Conservation (phyloP, 2,888 invertebrate species). For the Timema podura region DNA sequence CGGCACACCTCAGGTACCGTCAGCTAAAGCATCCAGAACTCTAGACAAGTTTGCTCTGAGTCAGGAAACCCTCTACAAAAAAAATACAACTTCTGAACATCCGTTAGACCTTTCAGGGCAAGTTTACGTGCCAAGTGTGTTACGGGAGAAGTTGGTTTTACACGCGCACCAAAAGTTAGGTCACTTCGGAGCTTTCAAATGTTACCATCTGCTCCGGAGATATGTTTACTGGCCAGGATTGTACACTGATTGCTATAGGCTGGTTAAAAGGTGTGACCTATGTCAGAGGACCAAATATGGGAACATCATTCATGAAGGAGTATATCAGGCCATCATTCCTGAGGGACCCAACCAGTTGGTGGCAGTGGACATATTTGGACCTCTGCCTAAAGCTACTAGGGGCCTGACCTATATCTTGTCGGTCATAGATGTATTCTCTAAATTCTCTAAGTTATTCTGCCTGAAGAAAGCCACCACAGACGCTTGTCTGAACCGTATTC, state of each 20-base stretch:
- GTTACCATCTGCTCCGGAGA: not conserved
- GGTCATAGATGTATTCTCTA: conserved; percentile 13
- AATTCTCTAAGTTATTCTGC: not conserved
- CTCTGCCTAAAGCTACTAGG: conserved; percentile 1
- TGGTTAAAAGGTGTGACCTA: not conserved
- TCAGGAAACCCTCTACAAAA: no score
- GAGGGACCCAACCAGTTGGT: not conserved
- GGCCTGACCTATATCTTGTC: not conserved
- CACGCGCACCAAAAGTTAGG: not conserved
- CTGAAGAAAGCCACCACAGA: not conserved
- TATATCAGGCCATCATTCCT: not conserved
- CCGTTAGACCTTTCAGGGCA: not conserved
- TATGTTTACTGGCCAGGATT: not conserved
- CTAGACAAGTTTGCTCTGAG: no score
- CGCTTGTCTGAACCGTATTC: not conserved
- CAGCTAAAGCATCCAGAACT: no score
- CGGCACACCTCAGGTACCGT: no score
- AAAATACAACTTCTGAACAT: no score
- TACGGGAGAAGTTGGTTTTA: not conserved
- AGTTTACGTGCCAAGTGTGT: not conserved
- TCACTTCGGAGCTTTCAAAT: not conserved
- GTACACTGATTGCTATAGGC: not conserved
- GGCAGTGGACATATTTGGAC: conserved; percentile 10
- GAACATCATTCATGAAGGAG: not conserved
- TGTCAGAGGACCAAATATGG: not conserved